phyloP scores from a whole-genome alignment of 2,888 invertebrate genomes.

The Drosophila acutilabella region DNA sequence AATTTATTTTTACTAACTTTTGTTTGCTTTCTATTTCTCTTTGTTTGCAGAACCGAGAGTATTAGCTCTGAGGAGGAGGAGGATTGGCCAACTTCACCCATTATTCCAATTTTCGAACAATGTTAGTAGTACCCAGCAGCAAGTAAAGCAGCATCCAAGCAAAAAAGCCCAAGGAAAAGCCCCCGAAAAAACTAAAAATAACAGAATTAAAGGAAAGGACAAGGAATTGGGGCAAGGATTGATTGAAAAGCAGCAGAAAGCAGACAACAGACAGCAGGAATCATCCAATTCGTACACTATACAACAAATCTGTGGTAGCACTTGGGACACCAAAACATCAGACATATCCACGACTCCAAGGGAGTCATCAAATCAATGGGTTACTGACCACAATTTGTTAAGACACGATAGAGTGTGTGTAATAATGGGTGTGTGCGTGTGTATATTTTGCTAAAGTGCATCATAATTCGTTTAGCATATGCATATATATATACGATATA shows the following conservation, averaged over 20 bases:
- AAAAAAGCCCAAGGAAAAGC: constrained; percentile 33
- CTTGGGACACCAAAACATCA: constrained; percentile 30
- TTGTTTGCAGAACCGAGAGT: constrained; percentile 87
- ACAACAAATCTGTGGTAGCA: constrained; percentile 28
- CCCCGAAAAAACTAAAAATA: constrained; percentile 10
- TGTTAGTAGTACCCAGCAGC: constrained; percentile 80
- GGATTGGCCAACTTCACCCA: constrained; percentile 88
- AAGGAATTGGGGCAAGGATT: constrained; percentile 26
- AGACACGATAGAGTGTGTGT: constrained; percentile 22
- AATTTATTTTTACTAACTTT: constrained; percentile 1
- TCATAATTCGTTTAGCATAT: constrained; percentile 78
- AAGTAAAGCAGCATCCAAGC: constrained; percentile 53
- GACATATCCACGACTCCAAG: constrained; percentile 41
- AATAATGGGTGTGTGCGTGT: constrained; percentile 59
- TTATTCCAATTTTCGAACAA: constrained; percentile 87
- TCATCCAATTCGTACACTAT: constrained; percentile 39
- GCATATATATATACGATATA: constrained; percentile 34
- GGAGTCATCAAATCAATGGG: constrained; percentile 11
- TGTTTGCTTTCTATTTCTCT: not conserved
- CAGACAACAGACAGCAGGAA: constrained; percentile 28
- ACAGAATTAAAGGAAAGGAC: constrained; percentile 8
- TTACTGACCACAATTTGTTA: constrained; percentile 36
- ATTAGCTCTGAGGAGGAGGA: constrained; percentile 87
- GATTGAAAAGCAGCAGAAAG: constrained; percentile 28
- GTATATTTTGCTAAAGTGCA: constrained; percentile 82